Evolutionary conservation across 2,113 vertebrate genomes (phyloP).

Genomic region (rat (Rattus norvegicus)): GRCr8 NC_086023.1:117005001-117005500

Average conservation of each 20-base stretch:
- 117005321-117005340: too few species aligned
- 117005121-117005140: not conserved
- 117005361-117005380: too few species aligned
- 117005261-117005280: too few species aligned
- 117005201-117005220: not conserved
- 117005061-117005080: constrained; percentile 5
- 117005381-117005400: too few species aligned
- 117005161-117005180: not conserved
- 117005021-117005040: not conserved
- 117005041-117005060: not conserved
- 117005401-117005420: too few species aligned
- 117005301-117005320: too few species aligned
- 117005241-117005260: constrained; percentile 33
- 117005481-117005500: constrained; percentile 13
- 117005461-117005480: constrained; percentile 56
- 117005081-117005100: not conserved
- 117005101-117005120: not conserved
- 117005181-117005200: constrained; percentile 43
- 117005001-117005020: not conserved
- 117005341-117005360: too few species aligned
- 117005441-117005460: too few species aligned
- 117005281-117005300: too few species aligned
- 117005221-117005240: not conserved
- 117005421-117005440: too few species aligned
- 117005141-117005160: not conserved